phyloP scores from a whole-genome alignment of 2,888 invertebrate species.

The Melitaea athalia region DNA sequence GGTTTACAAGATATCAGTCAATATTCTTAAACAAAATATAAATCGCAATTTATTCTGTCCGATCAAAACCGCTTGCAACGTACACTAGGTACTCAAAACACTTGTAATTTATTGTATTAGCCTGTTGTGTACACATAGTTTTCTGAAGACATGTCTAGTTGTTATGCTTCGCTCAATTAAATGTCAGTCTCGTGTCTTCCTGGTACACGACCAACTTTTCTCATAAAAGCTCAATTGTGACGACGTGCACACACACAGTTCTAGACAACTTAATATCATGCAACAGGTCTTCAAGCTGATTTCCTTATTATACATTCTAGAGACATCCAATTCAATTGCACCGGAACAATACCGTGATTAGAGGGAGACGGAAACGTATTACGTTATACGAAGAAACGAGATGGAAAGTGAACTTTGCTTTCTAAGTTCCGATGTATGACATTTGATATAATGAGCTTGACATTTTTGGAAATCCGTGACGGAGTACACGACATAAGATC shows the following conservation, averaged over 20 bases:
- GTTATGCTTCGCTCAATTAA: background rate
- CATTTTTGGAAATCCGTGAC: slow-evolving; percentile 28
- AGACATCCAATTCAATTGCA: slow-evolving; percentile 22
- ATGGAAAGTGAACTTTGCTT: slow-evolving; percentile 39
- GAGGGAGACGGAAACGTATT: slow-evolving; percentile 25
- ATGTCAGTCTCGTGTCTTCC: slow-evolving; percentile 10
- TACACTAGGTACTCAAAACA: no score
- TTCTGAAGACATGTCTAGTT: background rate
- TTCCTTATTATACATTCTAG: slow-evolving; percentile 24
- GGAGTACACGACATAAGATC: slow-evolving; percentile 10
- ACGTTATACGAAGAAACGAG: slow-evolving; percentile 32
- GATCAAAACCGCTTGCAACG: no score
- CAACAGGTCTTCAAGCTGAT: slow-evolving; percentile 19
- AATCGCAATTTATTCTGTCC: background rate
- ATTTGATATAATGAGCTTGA: slow-evolving; percentile 27
- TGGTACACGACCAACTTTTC: slow-evolving; percentile 16
- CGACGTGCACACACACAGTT: slow-evolving; percentile 7
- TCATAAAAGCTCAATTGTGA: slow-evolving; percentile 21
- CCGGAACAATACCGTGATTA: slow-evolving; percentile 29
- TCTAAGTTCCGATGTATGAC: slow-evolving; percentile 20
- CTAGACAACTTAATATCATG: slow-evolving; percentile 14
- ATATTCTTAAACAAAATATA: background rate
- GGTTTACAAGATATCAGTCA: no score
- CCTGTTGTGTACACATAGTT: background rate
- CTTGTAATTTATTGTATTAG: background rate